Conservation (phyloP, 2,113 vertebrate species). For the Cathartes aura region DNA sequence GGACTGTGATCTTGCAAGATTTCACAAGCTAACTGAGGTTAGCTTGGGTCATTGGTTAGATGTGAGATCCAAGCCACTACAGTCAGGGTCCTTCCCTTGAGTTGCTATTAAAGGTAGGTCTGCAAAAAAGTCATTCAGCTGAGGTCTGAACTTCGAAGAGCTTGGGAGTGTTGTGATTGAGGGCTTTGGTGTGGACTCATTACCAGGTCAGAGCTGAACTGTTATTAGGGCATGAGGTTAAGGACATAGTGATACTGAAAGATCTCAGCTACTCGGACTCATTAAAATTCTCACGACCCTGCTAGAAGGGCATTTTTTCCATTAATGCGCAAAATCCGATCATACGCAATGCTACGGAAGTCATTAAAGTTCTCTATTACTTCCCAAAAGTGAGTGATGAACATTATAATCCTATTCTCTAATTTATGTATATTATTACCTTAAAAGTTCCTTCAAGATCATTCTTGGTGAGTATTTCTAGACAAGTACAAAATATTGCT, state of each 20-base stretch:
- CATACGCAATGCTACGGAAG: background rate
- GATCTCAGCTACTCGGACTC: background rate
- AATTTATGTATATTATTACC: background rate
- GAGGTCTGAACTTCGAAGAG: background rate
- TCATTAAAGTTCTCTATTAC: background rate
- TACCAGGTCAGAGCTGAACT: background rate
- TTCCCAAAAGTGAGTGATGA: background rate
- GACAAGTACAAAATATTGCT: background rate
- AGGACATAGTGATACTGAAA: background rate
- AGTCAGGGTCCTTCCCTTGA: background rate
- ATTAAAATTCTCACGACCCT: background rate
- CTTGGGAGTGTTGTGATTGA: background rate
- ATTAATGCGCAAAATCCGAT: background rate
- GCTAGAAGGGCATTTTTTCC: background rate
- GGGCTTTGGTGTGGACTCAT: background rate
- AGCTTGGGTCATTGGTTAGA: slow-evolving; percentile 5
- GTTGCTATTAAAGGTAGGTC: background rate
- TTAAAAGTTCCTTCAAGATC: background rate
- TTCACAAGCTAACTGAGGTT: slow-evolving; percentile 3
- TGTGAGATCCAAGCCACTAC: background rate
- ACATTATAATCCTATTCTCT: background rate
- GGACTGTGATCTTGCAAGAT: background rate
- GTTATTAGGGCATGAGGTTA: background rate
- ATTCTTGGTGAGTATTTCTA: background rate
- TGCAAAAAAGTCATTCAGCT: background rate